Base-by-base conservation (phyloP, 2,888 invertebrate species). In the Drosophila prolongata region DNA sequence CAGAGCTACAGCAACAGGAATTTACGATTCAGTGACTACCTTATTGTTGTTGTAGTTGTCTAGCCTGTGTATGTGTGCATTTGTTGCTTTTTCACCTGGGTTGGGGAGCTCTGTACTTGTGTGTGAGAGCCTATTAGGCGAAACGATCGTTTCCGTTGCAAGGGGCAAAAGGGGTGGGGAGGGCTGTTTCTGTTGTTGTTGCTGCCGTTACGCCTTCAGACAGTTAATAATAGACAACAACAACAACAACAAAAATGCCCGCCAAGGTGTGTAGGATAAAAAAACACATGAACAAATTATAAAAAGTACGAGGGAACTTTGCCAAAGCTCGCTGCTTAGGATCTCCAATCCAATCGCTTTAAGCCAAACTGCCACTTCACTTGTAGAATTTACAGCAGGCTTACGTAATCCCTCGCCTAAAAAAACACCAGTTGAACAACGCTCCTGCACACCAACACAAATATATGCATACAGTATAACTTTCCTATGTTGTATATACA, bases 21-120 rank as follows among this genome's bases (percentile, higher is more conserved):
- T 88, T 88, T 81, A 90, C 90, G 90, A 90, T 89, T 89, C 89
- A 89, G 86, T 89, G 90, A 86, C 80, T 87, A 75, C 80, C 71
- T 64, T 80, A 76, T 86, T 81, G 84, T 79, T 80, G 73, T 77
- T 75, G 78, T 65, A 71, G 66, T 75, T 71, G 58, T 40, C 55
- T 47, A 46, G 55, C 55, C 44, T 55, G 38, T 69, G 40, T 37
- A 35, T 64, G 37, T 53, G 46, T 80, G 64, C 65, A 62, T 75
- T 72, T 80, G 80, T 69, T 71, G 79, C 73, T 86, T 72, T 85
- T 82, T 73, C 87, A 84, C 78, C 87, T 83, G 82, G 82, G 80
- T 64, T 83, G 83, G 79, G 82, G 81, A 71, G 80, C 72, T 86
- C 59, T 24, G 62, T 68, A 65, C 53, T 50, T 59, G 74, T 68